Conservation (phyloP, 1,140 invertebrate genomes). For the Saccostrea echinata region DNA sequence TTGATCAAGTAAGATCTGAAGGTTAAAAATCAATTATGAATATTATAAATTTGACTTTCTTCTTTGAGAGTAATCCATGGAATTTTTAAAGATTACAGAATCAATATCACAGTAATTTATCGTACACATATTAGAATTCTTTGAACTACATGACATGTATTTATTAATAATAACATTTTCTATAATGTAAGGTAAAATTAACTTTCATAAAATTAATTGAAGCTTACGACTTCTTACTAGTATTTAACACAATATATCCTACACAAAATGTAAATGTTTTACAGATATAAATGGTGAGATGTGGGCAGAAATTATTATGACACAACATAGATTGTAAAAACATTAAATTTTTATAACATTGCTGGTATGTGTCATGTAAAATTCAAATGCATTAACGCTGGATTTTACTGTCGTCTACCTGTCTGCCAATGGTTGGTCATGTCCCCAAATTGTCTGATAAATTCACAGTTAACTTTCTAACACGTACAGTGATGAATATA, state of each 20-base stretch:
- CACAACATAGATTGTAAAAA: neutral
- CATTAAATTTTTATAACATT: neutral
- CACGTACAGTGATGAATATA: neutral
- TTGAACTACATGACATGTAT: neutral
- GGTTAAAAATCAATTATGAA: slow-evolving; percentile 17
- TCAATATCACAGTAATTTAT: slow-evolving; percentile 24
- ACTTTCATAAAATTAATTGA: neutral
- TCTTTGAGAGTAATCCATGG: neutral
- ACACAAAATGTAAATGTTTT: no score
- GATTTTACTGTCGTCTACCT: slow-evolving; percentile 17
- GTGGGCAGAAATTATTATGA: neutral
- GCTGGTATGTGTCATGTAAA: slow-evolving; percentile 12
- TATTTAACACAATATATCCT: no score
- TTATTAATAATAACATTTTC: neutral
- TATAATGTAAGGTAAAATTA: neutral
- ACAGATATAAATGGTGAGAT: neutral
- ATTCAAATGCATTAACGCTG: slow-evolving; percentile 8
- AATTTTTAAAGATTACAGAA: neutral
- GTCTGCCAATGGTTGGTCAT: neutral
- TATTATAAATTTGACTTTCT: slow-evolving; percentile 22
- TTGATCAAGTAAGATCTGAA: neutral
- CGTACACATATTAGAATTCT: neutral
- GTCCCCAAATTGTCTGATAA: neutral
- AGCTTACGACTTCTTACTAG: no score
- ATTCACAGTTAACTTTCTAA: neutral